A percentile compares a stretch with the other conserved stretches of the same genome.
Evolutionary conservation across 2,113 vertebrate species (phyloP).

Genomic region (Jaculus jaculus): DNA sequence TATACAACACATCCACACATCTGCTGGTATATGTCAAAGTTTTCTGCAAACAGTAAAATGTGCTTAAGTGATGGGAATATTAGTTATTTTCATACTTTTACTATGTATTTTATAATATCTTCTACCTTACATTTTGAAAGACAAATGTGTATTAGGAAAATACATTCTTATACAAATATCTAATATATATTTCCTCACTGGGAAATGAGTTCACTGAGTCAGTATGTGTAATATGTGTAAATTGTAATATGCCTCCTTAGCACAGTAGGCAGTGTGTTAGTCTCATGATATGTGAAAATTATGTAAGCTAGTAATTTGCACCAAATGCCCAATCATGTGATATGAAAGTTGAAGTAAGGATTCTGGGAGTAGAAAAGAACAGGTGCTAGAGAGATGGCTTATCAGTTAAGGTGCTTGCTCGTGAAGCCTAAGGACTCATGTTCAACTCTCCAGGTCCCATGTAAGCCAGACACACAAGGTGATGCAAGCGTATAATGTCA

Average conservation of each 20-base stretch:
- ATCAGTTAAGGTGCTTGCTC: too few species aligned
- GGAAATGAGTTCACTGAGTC: neutral
- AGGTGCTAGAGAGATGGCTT: too few species aligned
- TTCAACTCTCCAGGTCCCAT: too few species aligned
- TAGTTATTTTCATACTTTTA: neutral
- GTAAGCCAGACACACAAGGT: too few species aligned
- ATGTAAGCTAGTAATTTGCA: neutral
- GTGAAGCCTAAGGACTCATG: too few species aligned
- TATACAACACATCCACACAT: neutral
- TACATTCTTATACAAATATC: neutral
- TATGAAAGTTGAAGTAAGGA: too few species aligned
- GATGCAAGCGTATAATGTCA: too few species aligned
- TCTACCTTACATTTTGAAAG: neutral
- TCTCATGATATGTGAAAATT: too few species aligned
- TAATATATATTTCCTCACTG: neutral
- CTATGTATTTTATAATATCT: neutral
- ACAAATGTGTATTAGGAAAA: neutral
- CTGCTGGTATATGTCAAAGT: neutral
- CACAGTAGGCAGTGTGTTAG: neutral
- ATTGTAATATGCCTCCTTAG: neutral
- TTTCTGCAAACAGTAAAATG: neutral
- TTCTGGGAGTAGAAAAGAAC: too few species aligned
- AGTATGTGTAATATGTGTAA: neutral
- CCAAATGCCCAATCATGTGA: neutral
- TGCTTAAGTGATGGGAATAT: neutral